Base-by-base conservation (phyloP, 2,888 invertebrate species). In the Lasioglossum malachurum region DNA sequence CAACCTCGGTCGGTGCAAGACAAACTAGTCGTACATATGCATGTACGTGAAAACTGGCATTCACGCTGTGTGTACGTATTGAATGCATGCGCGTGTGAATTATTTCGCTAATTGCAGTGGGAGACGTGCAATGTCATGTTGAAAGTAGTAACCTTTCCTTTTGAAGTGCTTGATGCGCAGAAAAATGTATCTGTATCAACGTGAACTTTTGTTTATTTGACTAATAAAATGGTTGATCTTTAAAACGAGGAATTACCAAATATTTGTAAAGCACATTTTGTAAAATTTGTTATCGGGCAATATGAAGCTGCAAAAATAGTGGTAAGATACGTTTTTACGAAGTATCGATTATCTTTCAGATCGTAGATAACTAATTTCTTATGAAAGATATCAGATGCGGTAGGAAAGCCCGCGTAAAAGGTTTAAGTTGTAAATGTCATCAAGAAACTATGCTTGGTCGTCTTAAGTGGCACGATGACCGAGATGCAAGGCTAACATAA, bases 401-500 rank as follows among this genome's bases (percentile, higher is more conserved):
- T 67, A 73, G 60, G 78, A 84, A 79, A 86, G 79, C 73, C 27
- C 73, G 35, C 75, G 75, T 81, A 75, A 87, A 79, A 74, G 78
- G 80, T 85, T 84, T 73, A 86, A 87, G 84, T 75, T 80, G 87
- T 89, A 90, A 92, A 87, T 88, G 87, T 82, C 83, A 80, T 75
- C 71, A 82, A 80, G 84, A 86, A 84, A 72, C 71, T 74, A 82
- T 77, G 72, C 78, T 75, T 57, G 80, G 73, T 79, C 84, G 86
- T 87, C 83, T 87, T 89, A 94, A 94, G 93, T 94, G 88, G 94
- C 91, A 94, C 94, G 88, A 89, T 91, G 94, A 92, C 93, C 94
- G 94, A 92, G 94, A 93, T 94, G 93, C 93, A 94, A 94, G 94
- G 92, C 92, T 94, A 92, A 93, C 93, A 93, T 93, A 94, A 94